phyloP scores from a whole-genome alignment of 2,797 vertebrate genomes.

The Pteropus rufus region DNA sequence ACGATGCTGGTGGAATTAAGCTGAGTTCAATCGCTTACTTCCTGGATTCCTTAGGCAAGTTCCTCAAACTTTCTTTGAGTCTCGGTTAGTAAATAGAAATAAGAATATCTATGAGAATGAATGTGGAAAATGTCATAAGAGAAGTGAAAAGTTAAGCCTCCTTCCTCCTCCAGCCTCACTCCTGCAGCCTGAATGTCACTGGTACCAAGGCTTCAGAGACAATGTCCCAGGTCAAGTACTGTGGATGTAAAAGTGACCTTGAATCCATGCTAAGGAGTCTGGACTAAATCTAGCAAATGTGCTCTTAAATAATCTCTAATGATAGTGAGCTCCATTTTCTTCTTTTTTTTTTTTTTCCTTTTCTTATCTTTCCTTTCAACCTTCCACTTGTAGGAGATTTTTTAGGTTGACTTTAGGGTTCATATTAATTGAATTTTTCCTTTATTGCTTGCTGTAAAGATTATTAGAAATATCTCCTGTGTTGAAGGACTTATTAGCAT shows the following conservation, averaged over 20 bases:
- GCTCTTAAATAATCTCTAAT: not conserved
- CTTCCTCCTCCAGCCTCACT: not conserved
- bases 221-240: not conserved
- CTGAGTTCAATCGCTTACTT: not conserved
- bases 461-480: not conserved
- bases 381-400: not conserved
- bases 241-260: not conserved
- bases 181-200: not conserved
- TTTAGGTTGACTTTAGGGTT: slow-evolving; percentile 42
- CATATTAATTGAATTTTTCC: slow-evolving; percentile 55
- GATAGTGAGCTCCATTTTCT: not conserved
- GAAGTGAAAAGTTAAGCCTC: not conserved
- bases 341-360: not conserved
- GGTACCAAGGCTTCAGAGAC: not conserved
- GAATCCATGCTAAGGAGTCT: not conserved
- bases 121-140: not conserved
- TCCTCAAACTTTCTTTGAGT: not conserved
- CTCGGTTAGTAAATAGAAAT: not conserved
- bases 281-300: not conserved
- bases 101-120: not conserved
- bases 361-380: not conserved
- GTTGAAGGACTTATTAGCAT: slow-evolving; percentile 52
- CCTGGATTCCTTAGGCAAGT: not conserved
- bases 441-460: slow-evolving; percentile 41
- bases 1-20: not conserved